A percentile compares a stretch with the other conserved stretches of the same genome.
Conservation (phyloP, 2,888 invertebrate genomes). For the Sturmia bella region DNA sequence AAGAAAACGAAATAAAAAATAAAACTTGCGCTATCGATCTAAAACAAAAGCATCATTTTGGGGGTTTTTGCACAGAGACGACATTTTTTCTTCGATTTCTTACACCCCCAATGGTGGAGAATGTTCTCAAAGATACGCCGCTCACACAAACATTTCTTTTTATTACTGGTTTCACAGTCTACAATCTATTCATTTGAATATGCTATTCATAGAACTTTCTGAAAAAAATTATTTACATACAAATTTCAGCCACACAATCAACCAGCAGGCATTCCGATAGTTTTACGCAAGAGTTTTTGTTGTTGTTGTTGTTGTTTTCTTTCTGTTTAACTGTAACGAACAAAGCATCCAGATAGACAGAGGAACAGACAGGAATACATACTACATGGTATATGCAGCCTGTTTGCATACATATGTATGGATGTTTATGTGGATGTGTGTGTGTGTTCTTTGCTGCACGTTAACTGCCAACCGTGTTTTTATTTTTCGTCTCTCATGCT, state of each 20-base stretch:
- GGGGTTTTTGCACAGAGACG: conserved; percentile 23
- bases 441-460: not conserved
- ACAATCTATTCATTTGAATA: too few relatives aligned
- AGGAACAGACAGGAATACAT: not conserved
- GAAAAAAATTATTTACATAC: too few relatives aligned
- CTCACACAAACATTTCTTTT: too few relatives aligned
- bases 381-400: too few relatives aligned
- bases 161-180: too few relatives aligned
- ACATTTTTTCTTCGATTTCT: not conserved
- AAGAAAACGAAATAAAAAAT: not conserved
- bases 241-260: not conserved
- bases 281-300: conserved; percentile 1
- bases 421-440: too few relatives aligned
- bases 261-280: not conserved
- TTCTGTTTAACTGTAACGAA: not conserved
- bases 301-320: too few relatives aligned
- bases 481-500: not conserved
- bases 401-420: not conserved
- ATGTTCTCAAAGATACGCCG: too few relatives aligned
- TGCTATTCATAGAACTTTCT: too few relatives aligned
- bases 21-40: conserved; percentile 46
- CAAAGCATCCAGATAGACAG: not conserved
- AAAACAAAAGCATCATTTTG: conserved; percentile 18
- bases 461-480: conserved; percentile 13
- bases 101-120: conserved; percentile 11